Evolutionary conservation across 1,140 invertebrate genomes (phyloP), one percentile per base, ranked within the genome.

Genomic region (Rhopalosiphum maidis): DNA sequence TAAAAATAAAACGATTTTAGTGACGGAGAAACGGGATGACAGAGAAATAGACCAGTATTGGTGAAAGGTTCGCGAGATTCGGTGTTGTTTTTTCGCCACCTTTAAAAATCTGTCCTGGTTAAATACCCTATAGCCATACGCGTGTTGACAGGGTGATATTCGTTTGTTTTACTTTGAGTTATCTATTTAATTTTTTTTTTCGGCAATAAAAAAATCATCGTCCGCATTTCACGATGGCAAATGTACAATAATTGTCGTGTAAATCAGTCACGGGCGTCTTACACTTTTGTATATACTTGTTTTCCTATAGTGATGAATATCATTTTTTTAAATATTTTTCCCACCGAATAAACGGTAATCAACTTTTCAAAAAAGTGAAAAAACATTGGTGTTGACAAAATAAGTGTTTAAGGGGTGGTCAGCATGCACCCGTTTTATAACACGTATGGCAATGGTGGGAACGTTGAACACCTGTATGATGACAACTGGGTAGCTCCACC

Each of bases 11-110:
- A 92, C 43, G 68, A 23, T 92, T 51, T 92, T 83, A 30, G 89
- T 86, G 91, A 93, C 91, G 91, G 46, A 54, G 91, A 93, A 93
- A 93, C 91, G 91, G 91, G 91, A 93, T 93, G 91, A 93, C 91
- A 55, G 91, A 93, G 82, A 93, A 93, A 93, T 93, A 51, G 91
- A 93, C 91, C 91, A 93, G 91, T 93, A 54, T n/a, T 93, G 91
- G 91, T 93, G 91, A 93, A 93, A 93, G 91, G 91, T 93, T 51
- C 91, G 77, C 91, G 82, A 86, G 91, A 86, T 86, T 93, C 91
- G 82, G 77, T 93, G 91, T 93, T 93, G 91, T 93, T 93, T 82
- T 90, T 90, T 90, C 89, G 89, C 37, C 88, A 90, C 88, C 88
- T 60, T 35, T 51, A 25, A 41, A 90, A 60, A 90, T 55, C 48